phyloP scores from a whole-genome alignment of 1,140 invertebrate species.

The Sitodiplosis mosellana region DNA sequence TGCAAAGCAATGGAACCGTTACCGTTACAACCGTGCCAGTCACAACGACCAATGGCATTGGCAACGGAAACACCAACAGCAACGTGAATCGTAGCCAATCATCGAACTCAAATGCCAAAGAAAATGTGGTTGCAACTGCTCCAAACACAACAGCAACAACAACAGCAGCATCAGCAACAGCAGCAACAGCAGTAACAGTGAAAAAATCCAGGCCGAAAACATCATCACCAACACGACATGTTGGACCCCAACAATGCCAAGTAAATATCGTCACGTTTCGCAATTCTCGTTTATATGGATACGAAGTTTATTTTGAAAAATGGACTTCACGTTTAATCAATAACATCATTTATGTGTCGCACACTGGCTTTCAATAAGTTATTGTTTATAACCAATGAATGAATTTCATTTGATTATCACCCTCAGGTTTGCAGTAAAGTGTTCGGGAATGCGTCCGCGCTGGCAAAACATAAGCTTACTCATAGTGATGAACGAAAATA shows the following conservation, averaged over 20 bases:
- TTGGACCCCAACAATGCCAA: constrained; percentile 63
- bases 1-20: no score
- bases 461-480: constrained; percentile 94
- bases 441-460: constrained; percentile 90
- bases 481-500: constrained; percentile 96
- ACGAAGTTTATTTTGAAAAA: not conserved
- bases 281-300: not conserved
- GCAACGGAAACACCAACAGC: constrained; percentile 8
- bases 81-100: not conserved
- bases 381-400: not conserved
- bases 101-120: not conserved
- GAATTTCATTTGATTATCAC: not conserved
- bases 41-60: constrained; percentile 7
- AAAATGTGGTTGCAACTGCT: not conserved
- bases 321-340: not conserved
- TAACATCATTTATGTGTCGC: not conserved
- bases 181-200: constrained; percentile 14
- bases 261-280: constrained; percentile 20
- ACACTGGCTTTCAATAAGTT: not conserved
- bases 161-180: constrained; percentile 9
- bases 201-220: constrained; percentile 54
- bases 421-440: constrained; percentile 78
- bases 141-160: constrained; percentile 4
- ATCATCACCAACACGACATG: constrained; percentile 56
- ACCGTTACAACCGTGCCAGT: no score